phyloP scores from a whole-genome alignment of 2,797 vertebrate species.

The Chiroxiphia lanceolata region DNA sequence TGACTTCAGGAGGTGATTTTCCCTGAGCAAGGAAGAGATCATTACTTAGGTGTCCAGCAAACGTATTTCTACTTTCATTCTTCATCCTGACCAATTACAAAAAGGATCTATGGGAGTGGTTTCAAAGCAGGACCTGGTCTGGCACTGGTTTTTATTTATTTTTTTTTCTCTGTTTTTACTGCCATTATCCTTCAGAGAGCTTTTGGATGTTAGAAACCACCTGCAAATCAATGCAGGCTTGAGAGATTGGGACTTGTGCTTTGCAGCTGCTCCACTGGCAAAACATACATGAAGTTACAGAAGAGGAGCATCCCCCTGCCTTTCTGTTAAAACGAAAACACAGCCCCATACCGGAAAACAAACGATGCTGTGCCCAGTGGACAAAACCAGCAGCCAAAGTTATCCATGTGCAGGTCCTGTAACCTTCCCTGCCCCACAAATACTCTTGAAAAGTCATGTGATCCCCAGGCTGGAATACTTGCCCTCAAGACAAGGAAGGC shows the following conservation, averaged over 20 bases:
- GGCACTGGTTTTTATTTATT: neutral
- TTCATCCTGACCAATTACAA: neutral
- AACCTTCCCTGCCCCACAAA: neutral
- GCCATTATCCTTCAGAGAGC: neutral
- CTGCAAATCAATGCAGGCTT: neutral
- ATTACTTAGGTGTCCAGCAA: neutral
- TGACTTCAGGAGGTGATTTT: neutral
- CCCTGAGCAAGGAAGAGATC: neutral
- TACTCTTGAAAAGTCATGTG: rapidly evolving
- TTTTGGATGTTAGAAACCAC: neutral
- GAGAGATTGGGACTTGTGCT: neutral
- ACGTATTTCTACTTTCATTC: neutral
- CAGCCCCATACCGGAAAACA: neutral
- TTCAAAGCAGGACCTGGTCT: neutral
- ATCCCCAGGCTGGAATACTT: neutral
- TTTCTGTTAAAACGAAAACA: neutral
- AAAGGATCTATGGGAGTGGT: neutral
- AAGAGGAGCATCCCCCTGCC: neutral
- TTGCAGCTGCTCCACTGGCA: neutral
- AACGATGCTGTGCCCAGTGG: rapidly evolving
- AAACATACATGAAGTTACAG: rapidly evolving
- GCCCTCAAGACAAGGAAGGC: neutral
- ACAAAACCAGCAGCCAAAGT: neutral
- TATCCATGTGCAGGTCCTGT: neutral
- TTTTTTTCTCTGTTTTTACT: neutral